phyloP scores from a whole-genome alignment of 2,113 vertebrate species.

The Sebastes schlegelii region DNA sequence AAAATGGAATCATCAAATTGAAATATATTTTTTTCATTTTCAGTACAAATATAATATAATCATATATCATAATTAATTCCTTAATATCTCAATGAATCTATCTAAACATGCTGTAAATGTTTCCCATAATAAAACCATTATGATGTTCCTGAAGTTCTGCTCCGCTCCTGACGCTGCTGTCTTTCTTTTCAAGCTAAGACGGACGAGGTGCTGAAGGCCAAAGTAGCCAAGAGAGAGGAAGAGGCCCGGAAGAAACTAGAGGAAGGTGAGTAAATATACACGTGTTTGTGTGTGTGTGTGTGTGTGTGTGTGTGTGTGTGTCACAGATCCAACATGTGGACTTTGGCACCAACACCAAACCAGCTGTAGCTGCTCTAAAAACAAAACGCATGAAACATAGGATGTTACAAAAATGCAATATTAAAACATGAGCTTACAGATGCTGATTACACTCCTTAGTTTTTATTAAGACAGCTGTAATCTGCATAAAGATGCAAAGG shows the following conservation, averaged over 20 bases:
- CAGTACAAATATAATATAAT: background rate
- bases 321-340: constrained; percentile 1
- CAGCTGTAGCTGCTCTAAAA: background rate
- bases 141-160: background rate
- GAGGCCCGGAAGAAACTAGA: constrained; percentile 91
- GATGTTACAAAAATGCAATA: background rate
- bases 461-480: constrained; percentile 59
- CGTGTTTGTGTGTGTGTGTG: background rate
- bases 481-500: constrained; percentile 57
- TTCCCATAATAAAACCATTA: background rate
- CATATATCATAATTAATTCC: background rate
- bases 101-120: background rate
- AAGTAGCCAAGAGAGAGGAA: constrained; percentile 91
- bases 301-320: background rate
- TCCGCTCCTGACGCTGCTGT: constrained; percentile 23
- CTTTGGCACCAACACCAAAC: background rate
- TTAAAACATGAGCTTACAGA: constrained; percentile 30
- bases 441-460: constrained; percentile 38
- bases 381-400: background rate
- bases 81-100: background rate
- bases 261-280: constrained; percentile 86
- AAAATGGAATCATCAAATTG: background rate
- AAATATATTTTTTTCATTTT: constrained; percentile 12
- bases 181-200: constrained; percentile 89
- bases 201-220: constrained; percentile 93